A percentile compares a stretch with the other conserved stretches of the same genome.
phyloP scores from a whole-genome alignment of 1,140 invertebrate species.

The Parapsyche elsis region DNA sequence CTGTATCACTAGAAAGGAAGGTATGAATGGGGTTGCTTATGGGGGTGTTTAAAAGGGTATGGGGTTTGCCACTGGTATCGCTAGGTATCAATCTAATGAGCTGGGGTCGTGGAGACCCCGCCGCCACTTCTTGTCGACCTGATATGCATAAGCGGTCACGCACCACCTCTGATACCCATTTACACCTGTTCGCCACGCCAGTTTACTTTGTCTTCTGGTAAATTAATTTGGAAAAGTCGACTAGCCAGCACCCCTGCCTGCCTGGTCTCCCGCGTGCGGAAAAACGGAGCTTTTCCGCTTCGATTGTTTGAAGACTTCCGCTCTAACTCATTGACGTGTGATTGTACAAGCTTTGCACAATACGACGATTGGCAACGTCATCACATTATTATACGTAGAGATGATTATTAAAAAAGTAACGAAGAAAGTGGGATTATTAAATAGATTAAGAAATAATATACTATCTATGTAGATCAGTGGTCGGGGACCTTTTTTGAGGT shows the following conservation, averaged over 20 bases:
- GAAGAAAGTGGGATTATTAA: too few species aligned
- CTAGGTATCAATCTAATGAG: slow-evolving; percentile 43
- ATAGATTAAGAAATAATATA: too few species aligned
- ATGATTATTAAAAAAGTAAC: too few species aligned
- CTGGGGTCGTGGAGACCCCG: slow-evolving; percentile 33
- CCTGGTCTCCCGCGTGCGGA: not conserved
- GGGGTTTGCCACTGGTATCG: not conserved
- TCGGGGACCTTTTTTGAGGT: too few species aligned
- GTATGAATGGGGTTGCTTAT: not conserved
- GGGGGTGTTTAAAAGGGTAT: slow-evolving; percentile 7
- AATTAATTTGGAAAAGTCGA: slow-evolving; percentile 26
- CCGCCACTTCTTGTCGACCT: slow-evolving; percentile 44
- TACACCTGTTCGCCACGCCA: slow-evolving; percentile 47
- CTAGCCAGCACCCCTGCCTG: not conserved
- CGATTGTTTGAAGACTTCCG: too few species aligned
- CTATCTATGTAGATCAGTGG: too few species aligned
- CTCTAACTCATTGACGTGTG: too few species aligned
- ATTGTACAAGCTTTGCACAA: too few species aligned
- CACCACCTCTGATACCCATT: slow-evolving; percentile 47
- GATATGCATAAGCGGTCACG: slow-evolving; percentile 54
- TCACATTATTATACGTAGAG: too few species aligned
- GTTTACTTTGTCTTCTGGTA: slow-evolving; percentile 36
- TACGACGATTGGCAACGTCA: too few species aligned
- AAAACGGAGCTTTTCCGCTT: not conserved
- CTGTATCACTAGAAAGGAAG: not conserved